phyloP scores from a whole-genome alignment of 2,888 invertebrate species.

The Acrocyrtus sp. region DNA sequence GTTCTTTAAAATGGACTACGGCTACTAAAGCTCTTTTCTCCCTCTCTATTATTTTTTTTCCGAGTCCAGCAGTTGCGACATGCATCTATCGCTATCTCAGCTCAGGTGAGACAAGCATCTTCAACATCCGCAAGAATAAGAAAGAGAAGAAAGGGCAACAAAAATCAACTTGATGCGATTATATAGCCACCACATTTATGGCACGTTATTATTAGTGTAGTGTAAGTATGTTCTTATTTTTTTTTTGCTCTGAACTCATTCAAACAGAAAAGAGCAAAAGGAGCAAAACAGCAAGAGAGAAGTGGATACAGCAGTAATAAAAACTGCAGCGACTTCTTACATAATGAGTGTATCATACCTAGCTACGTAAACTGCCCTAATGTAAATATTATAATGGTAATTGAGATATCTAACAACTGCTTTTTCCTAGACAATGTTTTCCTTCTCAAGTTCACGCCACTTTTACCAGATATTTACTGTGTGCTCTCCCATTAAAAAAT shows the following conservation, averaged over 20 bases:
- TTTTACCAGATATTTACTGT: no score
- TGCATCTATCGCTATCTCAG: slow-evolving; percentile 6
- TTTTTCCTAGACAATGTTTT: slow-evolving; percentile 1
- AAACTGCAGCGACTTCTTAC: slow-evolving; percentile 11
- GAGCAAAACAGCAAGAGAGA: no score
- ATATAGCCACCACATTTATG: no score
- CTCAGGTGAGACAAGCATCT: slow-evolving; percentile 12
- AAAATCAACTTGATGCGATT: no score
- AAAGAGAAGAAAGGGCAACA: no score
- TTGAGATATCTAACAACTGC: background rate
- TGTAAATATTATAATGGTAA: background rate
- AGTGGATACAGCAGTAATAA: no score
- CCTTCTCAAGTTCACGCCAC: slow-evolving; percentile 19
- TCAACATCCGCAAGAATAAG: slow-evolving; percentile 13
- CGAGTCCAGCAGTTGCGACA: slow-evolving; percentile 16
- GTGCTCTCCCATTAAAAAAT: no score
- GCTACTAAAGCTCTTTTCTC: slow-evolving; percentile 7
- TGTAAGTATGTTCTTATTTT: no score
- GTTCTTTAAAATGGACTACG: slow-evolving; percentile 17
- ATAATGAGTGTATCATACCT: background rate
- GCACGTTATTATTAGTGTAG: no score
- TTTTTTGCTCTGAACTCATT: no score
- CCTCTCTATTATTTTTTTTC: background rate
- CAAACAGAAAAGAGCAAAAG: no score
- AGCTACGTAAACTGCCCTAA: background rate